Conservation (phyloP, 2,113 vertebrate species). For the Xiphophorus maculatus region DNA sequence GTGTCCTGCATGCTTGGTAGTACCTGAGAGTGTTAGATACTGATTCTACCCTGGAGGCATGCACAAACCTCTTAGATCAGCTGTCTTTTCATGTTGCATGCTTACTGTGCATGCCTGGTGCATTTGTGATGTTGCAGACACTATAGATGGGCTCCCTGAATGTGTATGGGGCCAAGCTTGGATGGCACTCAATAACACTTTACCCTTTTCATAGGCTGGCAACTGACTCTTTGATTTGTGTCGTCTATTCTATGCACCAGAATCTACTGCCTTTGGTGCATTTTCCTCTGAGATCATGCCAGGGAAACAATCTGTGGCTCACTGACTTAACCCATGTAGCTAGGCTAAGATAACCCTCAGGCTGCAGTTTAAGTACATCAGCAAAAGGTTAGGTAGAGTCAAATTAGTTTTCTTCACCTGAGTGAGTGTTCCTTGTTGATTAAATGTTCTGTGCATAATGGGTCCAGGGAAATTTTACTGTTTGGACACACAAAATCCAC, state of each 20-base stretch:
- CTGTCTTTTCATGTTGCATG: conserved; percentile 34
- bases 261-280: conserved; percentile 27
- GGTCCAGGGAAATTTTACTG: conserved; percentile 31
- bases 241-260: conserved; percentile 13
- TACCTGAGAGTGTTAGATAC: conserved; percentile 28
- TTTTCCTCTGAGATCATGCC: conserved; percentile 10
- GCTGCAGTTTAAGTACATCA: conserved; percentile 27
- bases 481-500: conserved; percentile 7
- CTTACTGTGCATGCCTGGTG: conserved; percentile 37
- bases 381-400: conserved; percentile 4
- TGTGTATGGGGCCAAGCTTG: conserved; percentile 29
- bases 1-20: conserved; percentile 8
- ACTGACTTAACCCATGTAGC: conserved; percentile 27
- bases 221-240: conserved; percentile 7
- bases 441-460: conserved; percentile 10
- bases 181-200: conserved; percentile 26
- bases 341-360: conserved; percentile 35
- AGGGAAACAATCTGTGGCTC: conserved; percentile 25
- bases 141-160: neutral
- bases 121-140: conserved; percentile 44
- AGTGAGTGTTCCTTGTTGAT: conserved; percentile 10
- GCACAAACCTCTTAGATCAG: conserved; percentile 43
- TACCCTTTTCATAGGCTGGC: conserved; percentile 29
- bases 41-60: conserved; percentile 34
- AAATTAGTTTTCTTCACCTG: conserved; percentile 16